Evolutionary conservation across 2,113 vertebrate genomes (phyloP).

Genomic region (Xerus inauris): DNA sequence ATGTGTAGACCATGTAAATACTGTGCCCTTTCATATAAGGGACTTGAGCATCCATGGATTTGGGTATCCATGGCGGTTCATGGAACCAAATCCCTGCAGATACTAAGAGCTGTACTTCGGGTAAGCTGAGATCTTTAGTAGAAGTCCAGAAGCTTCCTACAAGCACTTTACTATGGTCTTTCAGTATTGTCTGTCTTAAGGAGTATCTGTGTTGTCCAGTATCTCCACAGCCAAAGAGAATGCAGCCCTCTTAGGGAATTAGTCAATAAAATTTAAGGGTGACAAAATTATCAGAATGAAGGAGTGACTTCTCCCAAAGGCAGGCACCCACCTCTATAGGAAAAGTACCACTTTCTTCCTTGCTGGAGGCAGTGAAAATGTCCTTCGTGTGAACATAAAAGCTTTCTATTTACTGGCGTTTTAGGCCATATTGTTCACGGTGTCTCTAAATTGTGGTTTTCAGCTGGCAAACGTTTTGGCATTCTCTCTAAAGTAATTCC

Average conservation of each 20-base stretch:
- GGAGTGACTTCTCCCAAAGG: neutral
- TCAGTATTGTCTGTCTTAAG: constrained; percentile 62
- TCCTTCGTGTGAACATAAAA: constrained; percentile 47
- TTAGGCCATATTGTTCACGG: constrained; percentile 50
- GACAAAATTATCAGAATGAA: constrained; percentile 42
- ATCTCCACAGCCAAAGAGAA: constrained; percentile 66
- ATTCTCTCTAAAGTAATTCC: constrained; percentile 73
- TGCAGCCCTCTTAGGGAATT: neutral
- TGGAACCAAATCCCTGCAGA: neutral
- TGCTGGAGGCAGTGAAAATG: neutral
- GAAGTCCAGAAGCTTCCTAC: constrained; percentile 45
- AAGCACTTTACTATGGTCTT: constrained; percentile 67
- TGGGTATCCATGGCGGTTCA: neutral
- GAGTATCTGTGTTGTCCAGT: constrained; percentile 71
- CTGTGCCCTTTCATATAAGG: neutral
- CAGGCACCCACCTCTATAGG: neutral
- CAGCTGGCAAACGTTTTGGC: constrained; percentile 66
- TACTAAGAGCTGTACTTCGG: neutral
- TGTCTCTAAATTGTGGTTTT: constrained; percentile 64
- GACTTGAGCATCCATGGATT: neutral
- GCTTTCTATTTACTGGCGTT: constrained; percentile 69
- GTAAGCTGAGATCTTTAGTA: constrained; percentile 54
- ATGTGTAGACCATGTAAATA: neutral
- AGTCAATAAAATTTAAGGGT: neutral
- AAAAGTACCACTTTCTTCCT: constrained; percentile 32